Evolutionary conservation across 2,797 vertebrate genomes (phyloP).

Genomic region (Parotocinclus haroldoi): DNA sequence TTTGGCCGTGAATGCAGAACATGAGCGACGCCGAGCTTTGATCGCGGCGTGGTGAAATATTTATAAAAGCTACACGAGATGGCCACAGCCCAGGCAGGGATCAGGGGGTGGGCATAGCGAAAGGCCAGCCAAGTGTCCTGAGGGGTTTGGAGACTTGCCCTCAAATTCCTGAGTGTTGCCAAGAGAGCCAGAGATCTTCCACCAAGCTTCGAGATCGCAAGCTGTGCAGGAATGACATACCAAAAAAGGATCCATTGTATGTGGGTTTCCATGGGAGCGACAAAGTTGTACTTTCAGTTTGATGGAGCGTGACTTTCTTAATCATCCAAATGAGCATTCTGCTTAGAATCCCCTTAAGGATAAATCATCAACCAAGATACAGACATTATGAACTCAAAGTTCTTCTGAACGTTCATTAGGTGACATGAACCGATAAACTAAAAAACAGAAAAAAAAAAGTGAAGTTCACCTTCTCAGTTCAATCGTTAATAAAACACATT

Average conservation of each 20-base stretch:
- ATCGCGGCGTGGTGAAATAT: slow-evolving; percentile 67
- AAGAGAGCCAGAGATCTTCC: slow-evolving; percentile 29
- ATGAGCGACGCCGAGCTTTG: slow-evolving; percentile 61
- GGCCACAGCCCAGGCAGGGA: slow-evolving; percentile 30
- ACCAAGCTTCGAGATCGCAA: slow-evolving; percentile 26
- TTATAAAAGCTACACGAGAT: slow-evolving; percentile 58
- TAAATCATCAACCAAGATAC: not conserved
- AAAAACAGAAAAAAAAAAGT: too few species aligned
- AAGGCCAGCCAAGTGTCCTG: slow-evolving; percentile 71
- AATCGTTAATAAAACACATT: too few species aligned
- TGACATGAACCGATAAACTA: too few species aligned
- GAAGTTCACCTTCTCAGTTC: too few species aligned
- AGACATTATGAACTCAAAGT: too few species aligned
- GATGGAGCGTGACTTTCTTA: slow-evolving; percentile 5
- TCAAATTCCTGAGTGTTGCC: slow-evolving; percentile 36
- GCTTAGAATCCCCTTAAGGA: not conserved
- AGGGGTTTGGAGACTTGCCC: slow-evolving; percentile 61
- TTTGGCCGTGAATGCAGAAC: slow-evolving; percentile 51
- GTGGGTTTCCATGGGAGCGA: slow-evolving; percentile 23
- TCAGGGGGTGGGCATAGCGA: slow-evolving; percentile 33
- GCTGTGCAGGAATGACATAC: slow-evolving; percentile 23
- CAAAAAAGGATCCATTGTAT: slow-evolving; percentile 15
- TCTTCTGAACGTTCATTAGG: too few species aligned
- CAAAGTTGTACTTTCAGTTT: slow-evolving; percentile 11
- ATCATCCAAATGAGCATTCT: not conserved